Percentiles rank a stretch among this genome's conserved stretches.
Conservation (phyloP, 2,113 vertebrate genomes). For the Chloroceryle aenea region DNA sequence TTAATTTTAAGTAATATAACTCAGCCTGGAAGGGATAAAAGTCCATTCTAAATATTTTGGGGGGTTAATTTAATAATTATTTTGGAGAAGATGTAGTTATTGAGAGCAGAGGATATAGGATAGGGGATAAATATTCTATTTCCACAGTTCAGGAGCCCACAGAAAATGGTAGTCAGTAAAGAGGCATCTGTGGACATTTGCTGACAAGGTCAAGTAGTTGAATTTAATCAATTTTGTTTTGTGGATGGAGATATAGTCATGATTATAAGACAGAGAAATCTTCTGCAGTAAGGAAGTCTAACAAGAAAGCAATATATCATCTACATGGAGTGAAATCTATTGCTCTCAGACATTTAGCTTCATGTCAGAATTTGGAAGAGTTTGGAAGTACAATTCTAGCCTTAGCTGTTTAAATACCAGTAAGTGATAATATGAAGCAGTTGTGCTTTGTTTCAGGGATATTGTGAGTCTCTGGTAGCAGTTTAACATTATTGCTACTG, state of each 20-base stretch:
- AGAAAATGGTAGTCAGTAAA: slow-evolving; percentile 35
- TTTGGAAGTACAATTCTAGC: slow-evolving; percentile 14
- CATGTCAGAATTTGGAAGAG: not conserved
- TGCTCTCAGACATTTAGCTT: slow-evolving; percentile 11
- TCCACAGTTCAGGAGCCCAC: not conserved
- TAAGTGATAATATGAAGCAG: slow-evolving; percentile 34
- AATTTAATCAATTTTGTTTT: slow-evolving; percentile 70
- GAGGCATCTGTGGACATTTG: slow-evolving; percentile 8
- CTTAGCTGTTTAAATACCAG: not conserved
- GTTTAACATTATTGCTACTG: slow-evolving; percentile 4
- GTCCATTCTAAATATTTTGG: not conserved
- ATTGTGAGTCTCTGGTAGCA: not conserved
- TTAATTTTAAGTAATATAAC: not conserved
- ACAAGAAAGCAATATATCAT: slow-evolving; percentile 32
- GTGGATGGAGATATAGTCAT: slow-evolving; percentile 46
- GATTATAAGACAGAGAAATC: slow-evolving; percentile 39
- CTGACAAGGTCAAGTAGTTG: slow-evolving; percentile 55
- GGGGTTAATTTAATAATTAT: not conserved
- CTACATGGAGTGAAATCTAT: slow-evolving; percentile 35
- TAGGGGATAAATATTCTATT: slow-evolving; percentile 1
- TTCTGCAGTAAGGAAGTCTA: slow-evolving; percentile 45
- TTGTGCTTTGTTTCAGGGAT: slow-evolving; percentile 15
- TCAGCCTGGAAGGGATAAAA: not conserved
- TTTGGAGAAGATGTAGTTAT: not conserved
- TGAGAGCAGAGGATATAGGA: not conserved